A percentile compares a stretch with the other conserved stretches of the same genome.
Conservation (phyloP, 2,113 vertebrate genomes). For the Rattus norvegicus region GRCr8 NC_086022.1:147219001-147219500, state of each 20-base stretch:
- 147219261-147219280: neutral
- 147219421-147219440: constrained; percentile 21
- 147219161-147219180: neutral
- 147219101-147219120: neutral
- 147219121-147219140: neutral
- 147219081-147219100: neutral
- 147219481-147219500: neutral
- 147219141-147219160: neutral
- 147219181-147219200: constrained; percentile 18
- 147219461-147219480: neutral
- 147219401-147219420: neutral
- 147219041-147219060: neutral
- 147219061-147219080: neutral
- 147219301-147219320: neutral
- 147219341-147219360: constrained; percentile 35
- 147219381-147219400: constrained; percentile 45
- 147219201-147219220: constrained; percentile 52
- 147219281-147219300: neutral
- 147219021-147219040: neutral
- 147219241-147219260: neutral
- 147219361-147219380: constrained; percentile 38
- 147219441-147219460: neutral
- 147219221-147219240: constrained; percentile 17
- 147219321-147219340: neutral
- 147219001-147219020: neutral